These are phyloP conservation scores for Bradypodion ventrale DNA, from an alignment of 2,797 vertebrate species.

Conservation along the genomic window DNA sequence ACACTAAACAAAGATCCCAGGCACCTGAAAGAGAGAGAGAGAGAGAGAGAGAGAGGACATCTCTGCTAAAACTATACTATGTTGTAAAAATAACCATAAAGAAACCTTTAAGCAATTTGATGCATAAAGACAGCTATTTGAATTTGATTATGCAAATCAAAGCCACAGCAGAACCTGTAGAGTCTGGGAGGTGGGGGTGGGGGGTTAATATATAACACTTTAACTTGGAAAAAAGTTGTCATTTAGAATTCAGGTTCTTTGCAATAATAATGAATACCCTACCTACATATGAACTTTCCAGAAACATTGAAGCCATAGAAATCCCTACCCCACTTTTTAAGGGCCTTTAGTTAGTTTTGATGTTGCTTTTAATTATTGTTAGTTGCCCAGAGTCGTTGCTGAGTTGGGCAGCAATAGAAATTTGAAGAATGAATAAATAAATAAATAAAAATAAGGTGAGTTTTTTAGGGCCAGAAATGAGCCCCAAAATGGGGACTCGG, in stretches of 20 bases:
- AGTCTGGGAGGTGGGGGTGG: not conserved
- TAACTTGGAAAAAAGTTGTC: too few species aligned
- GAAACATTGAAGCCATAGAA: not conserved
- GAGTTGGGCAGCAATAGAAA: too few species aligned
- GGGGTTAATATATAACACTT: not conserved
- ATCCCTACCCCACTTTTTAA: too few species aligned
- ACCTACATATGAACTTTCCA: not conserved
- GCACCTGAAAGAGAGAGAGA: not conserved
- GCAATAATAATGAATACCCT: not conserved
- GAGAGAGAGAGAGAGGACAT: not conserved
- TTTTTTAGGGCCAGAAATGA: too few species aligned
- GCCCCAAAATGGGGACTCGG: too few species aligned
- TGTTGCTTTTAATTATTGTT: too few species aligned
- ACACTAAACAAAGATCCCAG: not conserved
- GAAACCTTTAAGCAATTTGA: not conserved
- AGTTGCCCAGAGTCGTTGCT: too few species aligned
- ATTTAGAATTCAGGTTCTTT: not conserved
- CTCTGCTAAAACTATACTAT: not conserved
- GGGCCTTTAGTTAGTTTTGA: too few species aligned
- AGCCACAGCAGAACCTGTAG: not conserved
- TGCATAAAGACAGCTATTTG: not conserved
- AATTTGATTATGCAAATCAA: not conserved
- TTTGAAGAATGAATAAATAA: too few species aligned
- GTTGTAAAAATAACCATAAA: not conserved
- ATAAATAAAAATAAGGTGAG: too few species aligned